Percentiles rank a stretch among this genome's conserved stretches.
These are phyloP conservation scores for Hoplias malabaricus DNA, from an alignment of 2,113 vertebrate species.

Conservation along the genomic window DNA sequence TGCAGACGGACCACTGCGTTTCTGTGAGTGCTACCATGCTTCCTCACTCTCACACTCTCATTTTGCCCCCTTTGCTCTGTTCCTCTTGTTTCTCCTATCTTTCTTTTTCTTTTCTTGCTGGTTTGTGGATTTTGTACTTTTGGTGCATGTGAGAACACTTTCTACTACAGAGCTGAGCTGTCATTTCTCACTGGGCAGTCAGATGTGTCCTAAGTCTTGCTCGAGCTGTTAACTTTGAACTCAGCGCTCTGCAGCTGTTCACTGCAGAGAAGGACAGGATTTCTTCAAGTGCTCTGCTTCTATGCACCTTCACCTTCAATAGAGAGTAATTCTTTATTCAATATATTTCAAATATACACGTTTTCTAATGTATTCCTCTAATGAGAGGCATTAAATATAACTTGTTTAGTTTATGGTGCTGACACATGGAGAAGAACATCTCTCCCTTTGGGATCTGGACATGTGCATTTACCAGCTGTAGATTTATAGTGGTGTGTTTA, in stretches of 20 bases:
- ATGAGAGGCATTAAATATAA: not conserved
- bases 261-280: not conserved
- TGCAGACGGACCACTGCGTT: slow-evolving; percentile 40
- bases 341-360: too few relatives aligned
- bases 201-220: not conserved
- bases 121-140: not conserved
- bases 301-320: not conserved
- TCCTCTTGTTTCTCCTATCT: not conserved
- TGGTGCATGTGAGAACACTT: not conserved
- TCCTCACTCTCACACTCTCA: not conserved
- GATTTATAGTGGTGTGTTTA: slow-evolving; percentile 2
- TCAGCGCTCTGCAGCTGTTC: slow-evolving; percentile 6
- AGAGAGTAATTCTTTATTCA: too few relatives aligned
- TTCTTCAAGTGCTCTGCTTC: not conserved
- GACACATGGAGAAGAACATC: not conserved
- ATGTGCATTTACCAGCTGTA: slow-evolving; percentile 9
- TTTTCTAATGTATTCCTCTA: too few relatives aligned
- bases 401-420: not conserved
- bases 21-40: slow-evolving; percentile 65
- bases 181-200: slow-evolving; percentile 1
- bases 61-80: not conserved
- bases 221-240: not conserved
- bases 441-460: not conserved
- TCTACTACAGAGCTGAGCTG: not conserved
- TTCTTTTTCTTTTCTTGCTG: not conserved